Percentiles rank a stretch among this genome's conserved stretches.
These are phyloP conservation scores for Propsilocerus akamusi DNA, from an alignment of 1,140 invertebrate species.

Conservation along the genomic window DNA sequence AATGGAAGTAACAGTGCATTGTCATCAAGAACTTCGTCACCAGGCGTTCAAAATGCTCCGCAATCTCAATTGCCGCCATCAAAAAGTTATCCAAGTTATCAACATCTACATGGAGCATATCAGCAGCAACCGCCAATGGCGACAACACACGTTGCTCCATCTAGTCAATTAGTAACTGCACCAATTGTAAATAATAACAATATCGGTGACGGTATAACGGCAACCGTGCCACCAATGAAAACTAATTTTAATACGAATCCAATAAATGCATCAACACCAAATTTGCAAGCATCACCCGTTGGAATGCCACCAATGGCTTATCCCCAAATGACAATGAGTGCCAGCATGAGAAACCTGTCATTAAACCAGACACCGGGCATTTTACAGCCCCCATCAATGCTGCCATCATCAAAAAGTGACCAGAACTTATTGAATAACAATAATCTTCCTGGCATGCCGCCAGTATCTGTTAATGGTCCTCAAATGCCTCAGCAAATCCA, in stretches of 20 bases:
- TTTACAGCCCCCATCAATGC: background rate
- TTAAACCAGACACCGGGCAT: background rate
- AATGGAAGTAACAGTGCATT: background rate
- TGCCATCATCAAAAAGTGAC: conserved; percentile 1
- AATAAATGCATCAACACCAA: background rate
- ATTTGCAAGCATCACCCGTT: too few relatives aligned
- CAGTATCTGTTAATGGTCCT: too few relatives aligned
- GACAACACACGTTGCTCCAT: background rate
- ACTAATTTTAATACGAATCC: background rate
- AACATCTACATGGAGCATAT: background rate
- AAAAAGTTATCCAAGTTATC: background rate
- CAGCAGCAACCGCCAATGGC: background rate
- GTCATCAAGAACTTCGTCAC: background rate
- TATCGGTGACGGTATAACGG: background rate
- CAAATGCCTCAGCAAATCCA: too few relatives aligned
- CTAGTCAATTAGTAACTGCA: background rate
- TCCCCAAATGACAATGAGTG: too few relatives aligned
- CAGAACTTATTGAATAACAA: background rate
- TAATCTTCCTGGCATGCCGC: background rate
- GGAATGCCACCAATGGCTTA: too few relatives aligned
- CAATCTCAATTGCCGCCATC: background rate
- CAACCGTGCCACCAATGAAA: background rate
- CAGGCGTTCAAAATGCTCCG: background rate
- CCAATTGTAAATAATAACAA: background rate
- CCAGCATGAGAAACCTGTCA: background rate